Evolutionary conservation across 2,888 invertebrate species (phyloP), one percentile per base, ranked within the genome.

Genomic region (Erebia ligea): DNA sequence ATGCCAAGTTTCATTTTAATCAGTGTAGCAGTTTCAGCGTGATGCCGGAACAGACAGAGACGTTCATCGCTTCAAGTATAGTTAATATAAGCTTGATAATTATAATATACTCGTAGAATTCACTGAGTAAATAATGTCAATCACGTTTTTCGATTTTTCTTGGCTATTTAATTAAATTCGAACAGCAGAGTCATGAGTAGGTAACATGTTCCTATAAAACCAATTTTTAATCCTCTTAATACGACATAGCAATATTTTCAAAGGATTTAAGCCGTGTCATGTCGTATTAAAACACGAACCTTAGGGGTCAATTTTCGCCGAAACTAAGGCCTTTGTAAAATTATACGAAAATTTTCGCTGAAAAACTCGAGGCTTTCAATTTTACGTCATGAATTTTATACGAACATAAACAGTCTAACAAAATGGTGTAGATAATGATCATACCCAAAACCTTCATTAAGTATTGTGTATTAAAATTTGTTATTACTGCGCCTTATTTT

Each of bases 221-320:
- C 8, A 48, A 50, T 52, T 54, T 52, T 64, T 19, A 62, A 67
- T 21, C 45, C 48, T 45, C 19, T 6, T 56, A 56, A 42, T 42
- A 17, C 48, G 42, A 68, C 54, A 61, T 45, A 48, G 68, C 61
- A 42, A 68, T 65, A 65, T 71, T 68, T 71, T 71, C 34, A 63
- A 68, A 68, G 57, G 59, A 64, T 68, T 64, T 67, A 70, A 57
- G 67, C 67, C 52, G 40, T 13, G 48, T 59, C 58, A 40, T 66
- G 25, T 56, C 61, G 57, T 65, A 69, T 70, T 73, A 67, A 70
- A 73, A 67, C 64, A 54, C 48, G 50, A 64, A 42, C 68, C 66
- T 66, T 11, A 52, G 68, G 64, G 69, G 57, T 66, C 66, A 56
- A 70, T 72, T 74, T 72, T 63, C 45, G 56, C 48, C 52, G 19